A percentile compares a stretch with the other conserved stretches of the same genome.
These are phyloP conservation scores for Sebastes paucispinis DNA, from an alignment of 2,797 vertebrate genomes.

Conservation along the genomic window DNA sequence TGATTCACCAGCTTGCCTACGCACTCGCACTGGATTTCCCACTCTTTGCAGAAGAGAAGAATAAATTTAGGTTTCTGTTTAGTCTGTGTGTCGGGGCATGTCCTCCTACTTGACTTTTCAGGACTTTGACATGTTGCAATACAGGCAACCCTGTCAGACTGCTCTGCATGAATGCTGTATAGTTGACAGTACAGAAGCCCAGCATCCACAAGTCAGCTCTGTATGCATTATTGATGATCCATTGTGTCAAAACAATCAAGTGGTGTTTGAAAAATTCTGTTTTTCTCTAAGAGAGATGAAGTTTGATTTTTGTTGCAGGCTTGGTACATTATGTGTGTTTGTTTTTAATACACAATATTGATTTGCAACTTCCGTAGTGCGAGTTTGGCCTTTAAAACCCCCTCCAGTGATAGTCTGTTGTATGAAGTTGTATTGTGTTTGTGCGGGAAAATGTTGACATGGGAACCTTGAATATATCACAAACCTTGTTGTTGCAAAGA, in stretches of 20 bases:
- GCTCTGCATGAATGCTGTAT: neutral
- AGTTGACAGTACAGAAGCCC: neutral
- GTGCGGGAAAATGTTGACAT: neutral
- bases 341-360: neutral
- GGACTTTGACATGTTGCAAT: slow-evolving; percentile 35
- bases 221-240: neutral
- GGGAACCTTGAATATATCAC: neutral
- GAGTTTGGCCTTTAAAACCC: neutral
- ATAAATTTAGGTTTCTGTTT: slow-evolving; percentile 68
- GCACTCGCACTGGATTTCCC: slow-evolving; percentile 67
- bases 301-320: neutral
- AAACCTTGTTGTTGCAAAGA: neutral
- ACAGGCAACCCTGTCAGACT: neutral
- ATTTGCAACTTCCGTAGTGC: neutral
- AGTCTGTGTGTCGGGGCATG: slow-evolving; percentile 64
- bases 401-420: neutral
- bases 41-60: slow-evolving; percentile 47
- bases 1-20: slow-evolving; percentile 73
- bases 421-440: slow-evolving; percentile 2
- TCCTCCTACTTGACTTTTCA: slow-evolving; percentile 47
- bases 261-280: neutral
- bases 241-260: neutral
- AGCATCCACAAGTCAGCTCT: neutral
- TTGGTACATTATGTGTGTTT: neutral
- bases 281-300: neutral